Percentiles rank a stretch among this genome's conserved stretches.
Evolutionary conservation across 2,113 vertebrate genomes (phyloP).

Genomic region (Ammodytes dubius): DNA sequence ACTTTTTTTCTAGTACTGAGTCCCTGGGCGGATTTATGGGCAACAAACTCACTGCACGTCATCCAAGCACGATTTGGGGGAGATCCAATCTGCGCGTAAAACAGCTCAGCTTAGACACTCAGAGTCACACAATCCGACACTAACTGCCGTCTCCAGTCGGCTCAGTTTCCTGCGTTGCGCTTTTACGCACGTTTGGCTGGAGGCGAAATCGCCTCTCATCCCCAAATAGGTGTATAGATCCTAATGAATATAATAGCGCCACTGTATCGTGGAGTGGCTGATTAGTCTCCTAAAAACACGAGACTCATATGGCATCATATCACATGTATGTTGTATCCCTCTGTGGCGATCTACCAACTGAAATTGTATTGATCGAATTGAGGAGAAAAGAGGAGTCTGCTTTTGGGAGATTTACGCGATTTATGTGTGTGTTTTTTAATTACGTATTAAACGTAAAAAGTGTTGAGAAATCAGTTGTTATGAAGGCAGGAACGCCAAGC

Average conservation of each 20-base stretch:
- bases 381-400: conserved; percentile 18
- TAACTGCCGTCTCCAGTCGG: conserved; percentile 15
- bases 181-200: conserved; percentile 69
- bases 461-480: background rate
- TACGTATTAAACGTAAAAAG: background rate
- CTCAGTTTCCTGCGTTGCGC: conserved; percentile 45
- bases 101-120: background rate
- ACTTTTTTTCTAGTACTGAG: background rate
- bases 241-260: background rate
- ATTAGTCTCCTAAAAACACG: background rate
- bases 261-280: accelerated
- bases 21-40: background rate
- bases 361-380: conserved; percentile 17
- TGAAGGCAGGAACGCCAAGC: background rate
- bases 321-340: background rate
- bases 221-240: background rate
- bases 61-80: background rate
- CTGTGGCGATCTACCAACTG: background rate
- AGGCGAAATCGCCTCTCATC: conserved; percentile 6
- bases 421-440: background rate
- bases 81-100: conserved; percentile 34
- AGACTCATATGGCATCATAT: background rate
- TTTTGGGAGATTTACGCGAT: conserved; percentile 4
- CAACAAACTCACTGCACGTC: background rate
- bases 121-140: background rate